These are phyloP conservation scores for Pitangus sulphuratus DNA, from an alignment of 2,797 vertebrate genomes.

Conservation along the genomic window DNA sequence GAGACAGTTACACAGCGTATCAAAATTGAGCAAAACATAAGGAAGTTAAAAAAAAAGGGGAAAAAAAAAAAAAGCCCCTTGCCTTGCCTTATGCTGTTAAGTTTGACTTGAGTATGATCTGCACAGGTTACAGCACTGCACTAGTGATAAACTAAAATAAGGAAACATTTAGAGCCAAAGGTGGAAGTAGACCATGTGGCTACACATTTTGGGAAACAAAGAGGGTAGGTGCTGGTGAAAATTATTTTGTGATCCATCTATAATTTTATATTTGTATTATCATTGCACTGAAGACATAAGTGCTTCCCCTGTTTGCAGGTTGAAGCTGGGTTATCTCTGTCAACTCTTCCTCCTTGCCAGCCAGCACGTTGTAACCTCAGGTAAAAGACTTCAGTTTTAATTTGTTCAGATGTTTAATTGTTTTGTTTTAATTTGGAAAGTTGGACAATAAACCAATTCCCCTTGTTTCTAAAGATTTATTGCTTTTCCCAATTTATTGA, in stretches of 20 bases:
- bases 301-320: rapidly evolving
- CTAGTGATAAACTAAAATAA: neutral
- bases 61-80: neutral
- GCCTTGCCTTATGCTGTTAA: neutral
- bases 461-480: neutral
- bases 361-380: neutral
- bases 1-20: conserved; percentile 16
- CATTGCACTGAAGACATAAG: rapidly evolving
- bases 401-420: neutral
- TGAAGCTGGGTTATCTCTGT: neutral
- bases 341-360: neutral
- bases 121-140: neutral
- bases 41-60: neutral
- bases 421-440: neutral
- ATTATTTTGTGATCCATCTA: neutral
- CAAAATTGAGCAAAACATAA: conserved; percentile 15
- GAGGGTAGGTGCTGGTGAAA: neutral
- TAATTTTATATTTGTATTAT: neutral
- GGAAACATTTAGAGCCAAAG: neutral
- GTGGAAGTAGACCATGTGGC: neutral
- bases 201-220: neutral
- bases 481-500: neutral
- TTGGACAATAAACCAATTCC: neutral
- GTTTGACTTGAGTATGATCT: neutral
- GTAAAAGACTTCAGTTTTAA: neutral